Percentiles rank a stretch among this genome's conserved stretches.
Conservation (phyloP, 2,113 vertebrate genomes). For the Herpetotheres cachinnans region DNA sequence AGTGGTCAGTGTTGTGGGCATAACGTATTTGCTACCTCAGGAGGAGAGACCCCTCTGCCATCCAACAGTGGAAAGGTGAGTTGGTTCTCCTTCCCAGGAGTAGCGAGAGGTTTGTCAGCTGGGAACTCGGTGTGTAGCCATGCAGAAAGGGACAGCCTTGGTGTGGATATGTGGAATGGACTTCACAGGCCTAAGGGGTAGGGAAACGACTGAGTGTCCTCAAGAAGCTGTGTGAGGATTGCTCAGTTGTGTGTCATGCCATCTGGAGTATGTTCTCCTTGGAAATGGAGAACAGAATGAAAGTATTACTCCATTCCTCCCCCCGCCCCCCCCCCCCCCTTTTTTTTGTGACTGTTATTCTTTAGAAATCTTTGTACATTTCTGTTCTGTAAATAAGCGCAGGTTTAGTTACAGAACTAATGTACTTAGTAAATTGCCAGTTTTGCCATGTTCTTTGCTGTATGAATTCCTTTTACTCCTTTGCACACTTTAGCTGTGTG, state of each 20-base stretch:
- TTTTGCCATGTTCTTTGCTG: not conserved
- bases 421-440: not conserved
- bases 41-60: conserved; percentile 95
- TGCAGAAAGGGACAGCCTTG: not conserved
- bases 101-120: not conserved
- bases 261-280: not conserved
- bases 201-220: not conserved
- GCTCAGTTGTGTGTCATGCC: not conserved
- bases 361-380: not conserved
- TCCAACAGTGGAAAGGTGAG: conserved; percentile 92
- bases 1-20: conserved; percentile 95
- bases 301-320: not conserved
- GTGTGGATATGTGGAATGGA: not conserved
- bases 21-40: conserved; percentile 96
- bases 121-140: accelerated
- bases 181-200: not conserved
- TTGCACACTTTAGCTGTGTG: not conserved
- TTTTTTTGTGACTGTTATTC: not conserved
- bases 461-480: not conserved
- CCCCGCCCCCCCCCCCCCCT: too few relatives aligned
- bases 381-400: not conserved
- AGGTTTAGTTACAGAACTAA: not conserved
- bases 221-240: not conserved
- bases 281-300: not conserved
- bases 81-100: too few relatives aligned